Base-by-base conservation (phyloP, 2,888 invertebrate genomes). In the Aelia acuminata region DNA sequence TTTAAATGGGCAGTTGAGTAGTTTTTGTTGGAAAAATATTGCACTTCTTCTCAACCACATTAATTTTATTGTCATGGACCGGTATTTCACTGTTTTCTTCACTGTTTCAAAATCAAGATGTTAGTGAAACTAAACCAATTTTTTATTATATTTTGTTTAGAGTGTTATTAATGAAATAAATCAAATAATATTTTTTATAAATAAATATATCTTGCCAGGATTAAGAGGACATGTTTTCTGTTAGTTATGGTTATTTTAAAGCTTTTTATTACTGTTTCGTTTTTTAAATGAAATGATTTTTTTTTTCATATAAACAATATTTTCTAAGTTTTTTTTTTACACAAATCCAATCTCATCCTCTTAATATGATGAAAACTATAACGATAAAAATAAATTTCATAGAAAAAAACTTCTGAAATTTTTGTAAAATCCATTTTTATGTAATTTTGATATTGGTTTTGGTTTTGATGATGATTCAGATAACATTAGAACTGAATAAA, bases 1-100 rank as follows among this genome's bases (percentile, higher is more conserved):
- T n/a, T 80, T 47, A 80, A 43, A 43, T 47, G 80, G 43, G 80
- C 80, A 80, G 43, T 75, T 47, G 43, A 80, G 80, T 80, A 80
- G 80, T 80, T 80, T 43, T 22, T 26, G 26, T 22, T 80, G 43
- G 43, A 43, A n/a, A 80, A 22, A 80, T 47, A 80, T 80, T 80
- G 80, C 80, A 80, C 80, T 47, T 43, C 15, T 80, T 47, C 43
- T n/a, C n/a, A 80, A 47, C 43, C 80, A 80, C 43, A 80, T n/a
- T 43, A 47, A 80, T 43, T 43, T 35, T 8, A 43, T 8, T 43
- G 13, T 43, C n/a, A 43, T 11, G n/a, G 43, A 80, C 80, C n/a
- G 80, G 80, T 80, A 80, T 39, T 22, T 80, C 43, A 80, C 80
- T 47, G 22, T 39, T 80, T 80, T 47, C 43, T 80, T 80, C 80